These are phyloP conservation scores for Uropetala carovei DNA, from an alignment of 2,888 invertebrate genomes.

Conservation along the genomic window DNA sequence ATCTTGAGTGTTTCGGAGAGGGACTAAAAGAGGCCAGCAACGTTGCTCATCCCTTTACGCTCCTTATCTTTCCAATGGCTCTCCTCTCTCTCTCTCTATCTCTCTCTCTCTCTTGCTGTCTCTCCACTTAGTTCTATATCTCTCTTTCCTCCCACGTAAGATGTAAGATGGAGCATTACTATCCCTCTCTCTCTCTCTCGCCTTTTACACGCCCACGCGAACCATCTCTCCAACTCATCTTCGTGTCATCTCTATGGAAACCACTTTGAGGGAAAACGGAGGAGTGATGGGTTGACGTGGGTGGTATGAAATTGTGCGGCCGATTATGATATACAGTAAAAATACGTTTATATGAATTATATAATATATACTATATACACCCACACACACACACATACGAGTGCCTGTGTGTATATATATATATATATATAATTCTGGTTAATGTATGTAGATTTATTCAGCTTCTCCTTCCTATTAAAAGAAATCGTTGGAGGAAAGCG, in stretches of 20 bases:
- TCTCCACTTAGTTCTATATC: background rate
- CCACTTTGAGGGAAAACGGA: background rate
- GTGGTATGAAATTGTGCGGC: background rate
- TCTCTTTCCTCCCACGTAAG: background rate
- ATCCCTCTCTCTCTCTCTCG: background rate
- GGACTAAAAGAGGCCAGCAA: background rate
- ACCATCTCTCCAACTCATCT: background rate
- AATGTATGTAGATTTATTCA: too few species aligned
- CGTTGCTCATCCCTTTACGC: background rate
- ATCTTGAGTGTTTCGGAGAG: background rate
- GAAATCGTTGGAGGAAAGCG: too few species aligned
- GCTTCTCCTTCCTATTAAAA: too few species aligned
- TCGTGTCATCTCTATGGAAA: slow-evolving; percentile 4
- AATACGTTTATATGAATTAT: background rate
- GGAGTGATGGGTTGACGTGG: background rate
- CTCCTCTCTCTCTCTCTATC: background rate
- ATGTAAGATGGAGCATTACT: background rate
- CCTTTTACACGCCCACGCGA: background rate
- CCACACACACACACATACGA: too few species aligned
- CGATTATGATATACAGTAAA: background rate
- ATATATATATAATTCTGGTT: background rate
- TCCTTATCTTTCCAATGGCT: background rate
- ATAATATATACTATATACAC: background rate
- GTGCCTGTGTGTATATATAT: background rate
- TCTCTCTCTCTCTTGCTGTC: background rate